Conservation (phyloP, 2,888 invertebrate species). For the Ctena decussata region DNA sequence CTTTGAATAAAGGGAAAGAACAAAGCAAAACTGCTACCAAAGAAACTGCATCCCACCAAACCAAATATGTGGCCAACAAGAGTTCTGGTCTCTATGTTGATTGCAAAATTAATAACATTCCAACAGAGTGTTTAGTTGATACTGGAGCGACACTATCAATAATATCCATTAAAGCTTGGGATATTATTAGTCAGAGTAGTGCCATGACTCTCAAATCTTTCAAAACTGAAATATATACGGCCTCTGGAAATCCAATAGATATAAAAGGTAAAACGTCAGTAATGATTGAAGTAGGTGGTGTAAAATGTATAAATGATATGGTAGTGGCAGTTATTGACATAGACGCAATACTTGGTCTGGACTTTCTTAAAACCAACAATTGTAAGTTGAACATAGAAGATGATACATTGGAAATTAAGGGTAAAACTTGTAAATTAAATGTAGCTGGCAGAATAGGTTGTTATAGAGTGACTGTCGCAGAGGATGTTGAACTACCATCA, state of each 20-base stretch:
- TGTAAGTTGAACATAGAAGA: no score
- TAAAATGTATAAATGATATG: background rate
- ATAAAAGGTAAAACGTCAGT: background rate
- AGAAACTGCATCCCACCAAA: background rate
- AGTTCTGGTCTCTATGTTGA: background rate
- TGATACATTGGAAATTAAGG: no score
- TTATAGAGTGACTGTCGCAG: no score
- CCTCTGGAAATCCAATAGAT: background rate
- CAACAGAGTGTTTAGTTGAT: slow-evolving; percentile 6
- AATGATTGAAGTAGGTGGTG: background rate
- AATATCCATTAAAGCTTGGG: background rate
- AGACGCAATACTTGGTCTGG: no score
- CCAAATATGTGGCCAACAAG: background rate
- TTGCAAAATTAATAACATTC: background rate
- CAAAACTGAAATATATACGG: no score
- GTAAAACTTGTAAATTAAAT: no score
- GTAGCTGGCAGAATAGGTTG: no score
- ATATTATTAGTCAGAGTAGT: background rate
- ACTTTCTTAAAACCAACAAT: no score
- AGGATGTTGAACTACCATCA: background rate
- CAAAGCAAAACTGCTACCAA: no score
- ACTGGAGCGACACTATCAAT: slow-evolving; percentile 1
- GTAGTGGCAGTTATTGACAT: background rate
- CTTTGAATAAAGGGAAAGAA: background rate
- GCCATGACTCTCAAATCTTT: background rate